Percentiles rank a stretch among this genome's conserved stretches.
phyloP scores from a whole-genome alignment of 35 echinoderm and acorn worm species.

The Antedon bifida region DNA sequence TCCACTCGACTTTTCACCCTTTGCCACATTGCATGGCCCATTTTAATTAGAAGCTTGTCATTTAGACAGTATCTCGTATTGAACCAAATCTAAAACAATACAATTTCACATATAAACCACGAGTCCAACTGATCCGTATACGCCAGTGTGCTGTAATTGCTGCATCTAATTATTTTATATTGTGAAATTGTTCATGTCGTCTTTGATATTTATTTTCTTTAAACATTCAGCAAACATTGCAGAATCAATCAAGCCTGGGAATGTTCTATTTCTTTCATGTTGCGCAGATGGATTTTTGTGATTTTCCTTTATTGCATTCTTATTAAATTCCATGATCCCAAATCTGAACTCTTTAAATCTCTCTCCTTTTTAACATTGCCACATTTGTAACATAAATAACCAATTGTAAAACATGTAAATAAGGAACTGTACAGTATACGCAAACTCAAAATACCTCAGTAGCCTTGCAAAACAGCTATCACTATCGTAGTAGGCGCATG shows the following conservation, averaged over 20 bases:
- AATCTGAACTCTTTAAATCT: conserved; percentile 14
- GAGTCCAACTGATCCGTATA: neutral
- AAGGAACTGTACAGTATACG: no score
- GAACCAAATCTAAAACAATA: conserved; percentile 19
- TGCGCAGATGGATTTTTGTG: neutral
- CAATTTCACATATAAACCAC: conserved; percentile 24
- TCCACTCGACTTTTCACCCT: conserved; percentile 25
- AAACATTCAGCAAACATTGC: conserved; percentile 19
- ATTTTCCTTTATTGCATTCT: conserved; percentile 19
- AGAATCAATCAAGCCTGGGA: conserved; percentile 11
- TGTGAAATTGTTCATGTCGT: conserved; percentile 10
- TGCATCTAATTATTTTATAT: neutral
- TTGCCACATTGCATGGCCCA: conserved; percentile 30
- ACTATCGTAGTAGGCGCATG: no score
- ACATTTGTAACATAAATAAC: no score
- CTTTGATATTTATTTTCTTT: neutral
- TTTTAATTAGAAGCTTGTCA: conserved; percentile 3
- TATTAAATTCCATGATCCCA: conserved; percentile 24
- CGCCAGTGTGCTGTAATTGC: neutral
- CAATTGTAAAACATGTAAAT: no score
- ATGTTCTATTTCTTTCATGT: neutral
- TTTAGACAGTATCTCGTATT: conserved; percentile 3
- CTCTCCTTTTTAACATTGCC: no score
- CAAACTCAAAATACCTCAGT: no score
- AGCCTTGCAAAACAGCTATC: no score